Evolutionary conservation across 2,113 vertebrate species (phyloP).

Genomic region (Pardalotus punctatus): DNA sequence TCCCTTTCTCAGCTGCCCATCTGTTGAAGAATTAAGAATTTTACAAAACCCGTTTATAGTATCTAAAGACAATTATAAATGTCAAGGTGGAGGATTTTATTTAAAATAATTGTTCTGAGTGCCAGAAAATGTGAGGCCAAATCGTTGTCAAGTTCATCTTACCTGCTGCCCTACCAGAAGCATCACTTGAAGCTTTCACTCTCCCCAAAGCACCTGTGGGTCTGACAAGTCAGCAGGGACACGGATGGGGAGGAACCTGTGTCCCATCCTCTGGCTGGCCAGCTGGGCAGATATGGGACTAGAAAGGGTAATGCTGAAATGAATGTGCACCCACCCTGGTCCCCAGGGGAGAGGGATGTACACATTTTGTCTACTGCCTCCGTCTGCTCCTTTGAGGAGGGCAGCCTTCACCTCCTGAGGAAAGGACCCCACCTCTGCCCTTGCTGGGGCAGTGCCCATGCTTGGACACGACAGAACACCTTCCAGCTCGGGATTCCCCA

Average conservation of each 20-base stretch:
- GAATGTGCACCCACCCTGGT: not conserved
- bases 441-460: not conserved
- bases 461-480: fast-evolving
- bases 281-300: not conserved
- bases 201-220: not conserved
- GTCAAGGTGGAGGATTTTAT: not conserved
- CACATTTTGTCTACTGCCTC: not conserved
- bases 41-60: not conserved
- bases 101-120: not conserved
- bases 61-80: not conserved
- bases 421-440: not conserved
- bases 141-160: not conserved
- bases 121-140: not conserved
- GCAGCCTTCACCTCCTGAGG: fast-evolving
- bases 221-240: not conserved
- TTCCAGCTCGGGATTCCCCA: not conserved
- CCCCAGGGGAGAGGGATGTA: fast-evolving
- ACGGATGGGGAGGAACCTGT: fast-evolving
- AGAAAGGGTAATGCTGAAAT: not conserved
- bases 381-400: not conserved
- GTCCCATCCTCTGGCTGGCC: not conserved
- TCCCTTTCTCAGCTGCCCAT: not conserved
- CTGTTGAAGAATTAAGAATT: not conserved
- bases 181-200: not conserved
- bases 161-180: not conserved